Evolutionary conservation across 35 echinoderm and acorn worm species (phyloP).

Genomic region (Hemicentrotus pulcherrimus): DNA sequence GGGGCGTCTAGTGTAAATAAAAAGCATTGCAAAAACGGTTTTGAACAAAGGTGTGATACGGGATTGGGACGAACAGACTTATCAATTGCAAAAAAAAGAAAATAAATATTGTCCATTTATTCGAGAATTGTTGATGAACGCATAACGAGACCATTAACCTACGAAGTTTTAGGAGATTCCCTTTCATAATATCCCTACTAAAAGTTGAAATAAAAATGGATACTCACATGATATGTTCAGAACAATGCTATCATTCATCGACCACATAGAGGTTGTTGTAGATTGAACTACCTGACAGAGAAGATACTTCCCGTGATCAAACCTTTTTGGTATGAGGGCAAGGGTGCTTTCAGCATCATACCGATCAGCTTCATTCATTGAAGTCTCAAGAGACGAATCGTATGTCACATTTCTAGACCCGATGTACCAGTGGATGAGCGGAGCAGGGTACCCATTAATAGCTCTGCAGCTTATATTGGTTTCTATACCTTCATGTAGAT

Average conservation of each 20-base stretch:
- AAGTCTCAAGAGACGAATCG: neutral
- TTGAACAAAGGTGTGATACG: no score
- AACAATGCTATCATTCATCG: neutral
- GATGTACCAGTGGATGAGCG: neutral
- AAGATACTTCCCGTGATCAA: neutral
- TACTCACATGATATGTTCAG: constrained; percentile 3
- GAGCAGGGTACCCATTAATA: neutral
- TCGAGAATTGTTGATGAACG: no score
- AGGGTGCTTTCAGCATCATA: neutral
- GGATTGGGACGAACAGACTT: no score
- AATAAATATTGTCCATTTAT: no score
- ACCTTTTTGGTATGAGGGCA: neutral
- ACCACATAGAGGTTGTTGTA: neutral
- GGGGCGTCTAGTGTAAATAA: neutral
- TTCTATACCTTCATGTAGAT: neutral
- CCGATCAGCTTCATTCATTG: neutral
- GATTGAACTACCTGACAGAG: neutral
- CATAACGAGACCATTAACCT: no score
- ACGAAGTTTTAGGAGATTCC: no score
- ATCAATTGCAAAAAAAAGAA: no score
- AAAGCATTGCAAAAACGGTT: no score
- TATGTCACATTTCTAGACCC: neutral
- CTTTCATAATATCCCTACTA: no score
- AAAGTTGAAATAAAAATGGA: neutral
- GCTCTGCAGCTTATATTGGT: neutral